Conservation (phyloP, 2,888 invertebrate species). For the Brassicogethes aeneus region DNA sequence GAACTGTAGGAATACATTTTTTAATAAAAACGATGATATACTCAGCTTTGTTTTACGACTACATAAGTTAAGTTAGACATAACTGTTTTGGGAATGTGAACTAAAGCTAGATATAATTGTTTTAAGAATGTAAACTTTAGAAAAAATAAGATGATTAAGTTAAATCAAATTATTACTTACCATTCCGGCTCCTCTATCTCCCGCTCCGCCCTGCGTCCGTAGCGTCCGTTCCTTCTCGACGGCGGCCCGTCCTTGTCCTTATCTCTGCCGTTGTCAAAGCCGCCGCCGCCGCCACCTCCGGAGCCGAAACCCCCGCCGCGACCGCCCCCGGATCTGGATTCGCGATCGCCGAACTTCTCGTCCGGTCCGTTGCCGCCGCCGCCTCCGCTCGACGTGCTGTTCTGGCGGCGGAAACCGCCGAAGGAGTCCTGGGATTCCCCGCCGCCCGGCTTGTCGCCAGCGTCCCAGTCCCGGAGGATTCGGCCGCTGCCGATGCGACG, state of each 20-base stretch:
- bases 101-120: no score
- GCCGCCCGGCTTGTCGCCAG: slow-evolving; percentile 21
- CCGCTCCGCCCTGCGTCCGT: slow-evolving; percentile 32
- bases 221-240: slow-evolving; percentile 17
- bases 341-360: slow-evolving; percentile 19
- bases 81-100: no score
- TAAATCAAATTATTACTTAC: slow-evolving; percentile 12
- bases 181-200: slow-evolving; percentile 41
- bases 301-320: slow-evolving; percentile 22
- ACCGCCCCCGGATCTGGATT: slow-evolving; percentile 22
- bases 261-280: slow-evolving; percentile 39
- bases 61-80: no score
- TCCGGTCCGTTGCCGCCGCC: slow-evolving; percentile 19
- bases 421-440: slow-evolving; percentile 20
- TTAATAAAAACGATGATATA: no score
- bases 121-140: no score
- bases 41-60: no score
- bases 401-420: slow-evolving; percentile 21
- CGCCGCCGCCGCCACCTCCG: slow-evolving; percentile 41
- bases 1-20: no score
- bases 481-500: slow-evolving; percentile 81
- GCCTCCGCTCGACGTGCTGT: slow-evolving; percentile 21
- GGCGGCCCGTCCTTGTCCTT: slow-evolving; percentile 19
- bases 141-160: no score
- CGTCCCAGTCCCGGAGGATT: slow-evolving; percentile 48